Percentiles rank a stretch among this genome's conserved stretches.
Evolutionary conservation across 64 coral and sea anemone species (phyloP).

Genomic region (Orbicella faveolata): DNA sequence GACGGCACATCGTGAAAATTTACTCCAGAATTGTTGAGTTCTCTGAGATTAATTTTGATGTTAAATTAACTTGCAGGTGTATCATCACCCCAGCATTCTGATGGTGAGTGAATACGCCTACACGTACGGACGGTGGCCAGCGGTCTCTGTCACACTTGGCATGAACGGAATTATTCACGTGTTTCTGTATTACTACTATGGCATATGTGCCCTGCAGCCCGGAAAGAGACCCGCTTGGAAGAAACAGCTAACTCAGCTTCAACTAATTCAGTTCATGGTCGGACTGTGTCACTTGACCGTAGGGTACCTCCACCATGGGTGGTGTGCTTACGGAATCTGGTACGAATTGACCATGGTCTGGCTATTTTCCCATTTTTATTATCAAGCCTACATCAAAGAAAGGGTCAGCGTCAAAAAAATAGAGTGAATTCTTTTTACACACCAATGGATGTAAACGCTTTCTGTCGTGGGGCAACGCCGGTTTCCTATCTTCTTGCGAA

Average conservation of each 20-base stretch:
- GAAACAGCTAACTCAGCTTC: conserved; percentile 65
- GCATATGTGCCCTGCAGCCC: conserved; percentile 57
- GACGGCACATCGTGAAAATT: too few relatives aligned
- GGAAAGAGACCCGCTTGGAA: conserved; percentile 78
- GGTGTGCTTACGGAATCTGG: conserved; percentile 74
- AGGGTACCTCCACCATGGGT: conserved; percentile 72
- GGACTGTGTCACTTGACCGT: conserved; percentile 61
- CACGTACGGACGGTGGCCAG: conserved; percentile 64
- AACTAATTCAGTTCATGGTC: conserved; percentile 71
- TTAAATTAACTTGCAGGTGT: conserved; percentile 39
- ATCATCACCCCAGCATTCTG: conserved; percentile 77
- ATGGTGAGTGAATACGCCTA: conserved; percentile 68
- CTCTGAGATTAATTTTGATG: too few relatives aligned
- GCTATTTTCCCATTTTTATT: conserved; percentile 86
- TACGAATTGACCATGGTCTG: conserved; percentile 78
- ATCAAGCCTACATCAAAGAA: conserved; percentile 70
- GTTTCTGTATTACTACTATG: conserved; percentile 89
- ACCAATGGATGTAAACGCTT: too few relatives aligned
- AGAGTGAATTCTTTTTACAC: background rate
- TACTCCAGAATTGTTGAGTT: too few relatives aligned
- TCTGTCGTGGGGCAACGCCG: too few relatives aligned
- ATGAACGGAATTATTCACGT: conserved; percentile 80
- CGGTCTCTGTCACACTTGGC: conserved; percentile 59
- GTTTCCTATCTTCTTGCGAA: too few relatives aligned
- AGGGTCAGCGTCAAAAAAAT: conserved; percentile 32